Percentiles rank a stretch among this genome's conserved stretches.
Conservation (phyloP, 2,113 vertebrate genomes). For the Merops nubicus region DNA sequence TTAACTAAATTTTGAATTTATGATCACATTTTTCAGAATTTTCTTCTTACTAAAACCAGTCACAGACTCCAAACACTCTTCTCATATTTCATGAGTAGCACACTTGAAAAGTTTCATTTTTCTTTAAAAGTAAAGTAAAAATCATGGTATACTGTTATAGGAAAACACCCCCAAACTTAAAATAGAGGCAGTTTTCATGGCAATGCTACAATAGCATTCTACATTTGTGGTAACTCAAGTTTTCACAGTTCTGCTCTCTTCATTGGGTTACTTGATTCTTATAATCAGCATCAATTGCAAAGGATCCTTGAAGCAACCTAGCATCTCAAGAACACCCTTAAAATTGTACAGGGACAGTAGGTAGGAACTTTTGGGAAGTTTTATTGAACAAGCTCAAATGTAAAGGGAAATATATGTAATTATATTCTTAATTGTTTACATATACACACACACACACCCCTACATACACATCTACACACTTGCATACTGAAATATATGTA, state of each 20-base stretch:
- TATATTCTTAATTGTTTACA: neutral
- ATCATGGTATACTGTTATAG: accelerated
- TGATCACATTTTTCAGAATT: neutral
- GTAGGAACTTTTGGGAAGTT: neutral
- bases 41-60: neutral
- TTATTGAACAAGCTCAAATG: neutral
- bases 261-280: neutral
- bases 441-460: neutral
- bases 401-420: neutral
- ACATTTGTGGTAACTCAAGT: neutral
- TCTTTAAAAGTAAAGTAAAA: neutral
- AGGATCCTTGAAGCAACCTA: neutral
- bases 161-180: neutral
- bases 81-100: neutral
- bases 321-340: neutral
- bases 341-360: neutral
- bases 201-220: neutral
- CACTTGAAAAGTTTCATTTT: neutral
- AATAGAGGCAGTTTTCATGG: neutral
- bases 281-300: neutral
- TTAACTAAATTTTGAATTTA: neutral
- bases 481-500: neutral
- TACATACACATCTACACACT: neutral
- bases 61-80: neutral
- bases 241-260: neutral